Conservation (phyloP, 2,888 invertebrate genomes). For the Schrankia costaestrigalis region DNA sequence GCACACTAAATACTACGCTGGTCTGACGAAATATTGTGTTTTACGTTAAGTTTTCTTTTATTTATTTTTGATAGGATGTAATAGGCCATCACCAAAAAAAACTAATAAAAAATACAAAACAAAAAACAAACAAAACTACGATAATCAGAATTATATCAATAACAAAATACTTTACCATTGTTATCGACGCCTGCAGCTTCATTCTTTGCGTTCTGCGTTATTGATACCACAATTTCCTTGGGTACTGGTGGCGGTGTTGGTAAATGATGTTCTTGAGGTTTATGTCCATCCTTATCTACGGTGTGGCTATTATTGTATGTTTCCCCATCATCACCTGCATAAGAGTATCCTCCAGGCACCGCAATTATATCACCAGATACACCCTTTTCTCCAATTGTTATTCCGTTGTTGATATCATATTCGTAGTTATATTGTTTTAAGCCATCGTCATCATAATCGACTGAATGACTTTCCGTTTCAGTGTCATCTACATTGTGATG, state of each 20-base stretch:
- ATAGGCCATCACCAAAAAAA: too few relatives aligned
- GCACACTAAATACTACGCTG: too few relatives aligned
- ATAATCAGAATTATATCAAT: not conserved
- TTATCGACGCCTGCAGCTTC: slow-evolving; percentile 63
- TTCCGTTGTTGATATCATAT: slow-evolving; percentile 67
- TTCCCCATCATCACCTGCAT: slow-evolving; percentile 65
- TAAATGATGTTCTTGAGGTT: slow-evolving; percentile 59
- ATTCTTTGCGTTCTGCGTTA: slow-evolving; percentile 63
- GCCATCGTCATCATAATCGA: slow-evolving; percentile 52
- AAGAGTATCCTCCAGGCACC: slow-evolving; percentile 62
- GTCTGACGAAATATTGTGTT: too few relatives aligned
- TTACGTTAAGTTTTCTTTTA: too few relatives aligned
- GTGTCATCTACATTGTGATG: too few relatives aligned
- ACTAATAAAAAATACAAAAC: slow-evolving; percentile 1
- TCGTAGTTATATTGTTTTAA: slow-evolving; percentile 54
- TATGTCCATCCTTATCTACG: slow-evolving; percentile 62
- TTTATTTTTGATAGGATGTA: too few relatives aligned
- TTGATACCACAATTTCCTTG: slow-evolving; percentile 55
- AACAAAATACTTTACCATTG: slow-evolving; percentile 55
- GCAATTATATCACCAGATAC: slow-evolving; percentile 53
- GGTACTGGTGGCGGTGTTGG: slow-evolving; percentile 69
- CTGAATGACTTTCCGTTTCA: too few relatives aligned
- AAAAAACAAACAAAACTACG: not conserved
- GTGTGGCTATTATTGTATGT: slow-evolving; percentile 64
- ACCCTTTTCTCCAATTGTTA: slow-evolving; percentile 58